These are phyloP conservation scores for Mus spicilegus DNA, from an alignment of 2,113 vertebrate genomes.

Conservation along the genomic window DNA sequence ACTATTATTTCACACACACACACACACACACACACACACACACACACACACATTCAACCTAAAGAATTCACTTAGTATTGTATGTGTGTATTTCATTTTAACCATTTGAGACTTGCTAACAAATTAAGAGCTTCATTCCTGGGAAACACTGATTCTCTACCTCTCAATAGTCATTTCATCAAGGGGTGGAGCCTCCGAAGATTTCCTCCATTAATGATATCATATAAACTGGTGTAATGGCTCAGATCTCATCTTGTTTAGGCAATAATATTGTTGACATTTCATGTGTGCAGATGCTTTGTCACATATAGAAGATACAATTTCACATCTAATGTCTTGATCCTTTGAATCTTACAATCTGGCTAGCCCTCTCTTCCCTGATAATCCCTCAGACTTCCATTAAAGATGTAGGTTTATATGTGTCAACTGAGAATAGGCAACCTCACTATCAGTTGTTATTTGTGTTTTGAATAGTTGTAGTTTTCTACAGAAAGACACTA, in stretches of 20 bases:
- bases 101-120: no score
- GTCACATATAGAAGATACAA: background rate
- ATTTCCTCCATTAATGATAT: background rate
- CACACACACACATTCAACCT: no score
- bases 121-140: background rate
- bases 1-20: no score
- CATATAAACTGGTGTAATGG: background rate
- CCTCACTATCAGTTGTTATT: background rate
- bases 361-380: rapidly evolving
- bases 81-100: no score
- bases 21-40: no score
- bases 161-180: background rate
- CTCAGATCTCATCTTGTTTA: background rate
- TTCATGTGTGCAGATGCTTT: background rate
- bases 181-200: background rate
- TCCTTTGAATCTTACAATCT: background rate
- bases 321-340: background rate
- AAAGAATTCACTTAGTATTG: no score
- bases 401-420: background rate
- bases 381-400: background rate
- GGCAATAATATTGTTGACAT: background rate
- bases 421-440: background rate
- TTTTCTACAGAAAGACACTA: background rate
- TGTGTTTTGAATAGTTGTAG: background rate
- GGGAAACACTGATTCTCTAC: background rate